These are phyloP conservation scores for Bombus balteatus DNA, from an alignment of 1,140 invertebrate species.

Conservation along the genomic window DNA sequence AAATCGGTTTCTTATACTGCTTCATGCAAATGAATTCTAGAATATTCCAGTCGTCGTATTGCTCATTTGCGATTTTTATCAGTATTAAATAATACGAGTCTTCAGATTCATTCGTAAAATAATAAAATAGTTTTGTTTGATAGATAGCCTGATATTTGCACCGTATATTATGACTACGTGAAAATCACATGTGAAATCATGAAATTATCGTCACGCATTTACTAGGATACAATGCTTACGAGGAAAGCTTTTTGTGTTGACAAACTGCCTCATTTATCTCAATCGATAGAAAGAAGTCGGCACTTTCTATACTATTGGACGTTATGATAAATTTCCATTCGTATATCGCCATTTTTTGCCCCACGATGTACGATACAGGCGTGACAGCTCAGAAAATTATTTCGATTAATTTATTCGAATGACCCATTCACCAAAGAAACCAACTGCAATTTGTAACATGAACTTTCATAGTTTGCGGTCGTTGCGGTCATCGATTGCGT, in stretches of 20 bases:
- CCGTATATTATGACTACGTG: too few relatives aligned
- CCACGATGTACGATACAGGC: background rate
- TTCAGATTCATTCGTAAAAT: too few relatives aligned
- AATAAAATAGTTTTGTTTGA: too few relatives aligned
- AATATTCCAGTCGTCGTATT: too few relatives aligned
- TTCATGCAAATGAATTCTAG: too few relatives aligned
- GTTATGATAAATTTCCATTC: background rate
- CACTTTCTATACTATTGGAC: background rate
- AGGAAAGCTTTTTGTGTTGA: background rate
- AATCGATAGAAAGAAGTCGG: conserved; percentile 13
- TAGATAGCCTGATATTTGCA: too few relatives aligned
- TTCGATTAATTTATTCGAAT: conserved; percentile 17
- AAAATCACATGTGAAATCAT: too few relatives aligned
- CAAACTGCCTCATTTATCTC: conserved; percentile 2
- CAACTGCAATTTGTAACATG: background rate
- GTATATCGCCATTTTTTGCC: background rate
- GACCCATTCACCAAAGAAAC: background rate
- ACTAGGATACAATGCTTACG: background rate
- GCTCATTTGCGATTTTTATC: too few relatives aligned
- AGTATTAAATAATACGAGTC: too few relatives aligned
- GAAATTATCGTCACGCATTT: background rate
- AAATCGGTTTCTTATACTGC: too few relatives aligned
- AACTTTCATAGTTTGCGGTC: background rate
- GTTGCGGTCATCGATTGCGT: background rate
- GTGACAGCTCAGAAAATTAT: conserved; percentile 10